phyloP scores from a whole-genome alignment of 2,113 vertebrate species.

The Microcebus griseorufus region DNA sequence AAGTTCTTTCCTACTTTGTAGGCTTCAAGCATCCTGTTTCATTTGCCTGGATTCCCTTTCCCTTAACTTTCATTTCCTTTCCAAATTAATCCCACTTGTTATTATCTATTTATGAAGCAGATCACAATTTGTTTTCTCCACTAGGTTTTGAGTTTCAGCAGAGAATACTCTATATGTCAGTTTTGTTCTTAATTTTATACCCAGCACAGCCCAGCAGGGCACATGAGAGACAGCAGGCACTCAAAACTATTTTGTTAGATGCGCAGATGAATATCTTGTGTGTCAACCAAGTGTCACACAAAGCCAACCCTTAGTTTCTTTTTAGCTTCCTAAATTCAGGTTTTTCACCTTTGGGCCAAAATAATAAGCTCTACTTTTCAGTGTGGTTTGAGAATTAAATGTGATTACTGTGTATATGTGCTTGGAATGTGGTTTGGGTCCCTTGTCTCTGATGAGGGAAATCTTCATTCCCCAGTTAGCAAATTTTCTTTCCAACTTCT shows the following conservation, averaged over 20 bases:
- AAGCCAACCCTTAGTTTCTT: not conserved
- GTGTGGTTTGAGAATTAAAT: not conserved
- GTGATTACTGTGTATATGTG: not conserved
- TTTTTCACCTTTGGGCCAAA: not conserved
- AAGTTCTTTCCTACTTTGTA: not conserved
- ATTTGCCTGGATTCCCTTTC: not conserved
- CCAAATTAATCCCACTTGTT: not conserved
- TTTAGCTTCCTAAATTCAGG: not conserved
- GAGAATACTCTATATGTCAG: not conserved
- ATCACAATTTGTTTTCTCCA: not conserved
- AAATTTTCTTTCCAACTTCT: not conserved
- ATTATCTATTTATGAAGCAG: not conserved
- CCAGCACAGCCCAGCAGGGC: fast-evolving
- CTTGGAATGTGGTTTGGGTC: not conserved
- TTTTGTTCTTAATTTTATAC: not conserved
- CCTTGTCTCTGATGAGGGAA: not conserved
- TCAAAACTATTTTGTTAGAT: not conserved
- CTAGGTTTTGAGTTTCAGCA: not conserved
- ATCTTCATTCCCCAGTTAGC: not conserved
- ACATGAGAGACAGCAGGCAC: not conserved
- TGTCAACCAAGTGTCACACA: not conserved
- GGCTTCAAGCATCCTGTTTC: not conserved
- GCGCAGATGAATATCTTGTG: not conserved
- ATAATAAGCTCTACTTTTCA: not conserved
- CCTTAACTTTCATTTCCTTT: not conserved